Base-by-base conservation (phyloP, 2,113 vertebrate species). In the Anarhynchus alexandrinus region DNA sequence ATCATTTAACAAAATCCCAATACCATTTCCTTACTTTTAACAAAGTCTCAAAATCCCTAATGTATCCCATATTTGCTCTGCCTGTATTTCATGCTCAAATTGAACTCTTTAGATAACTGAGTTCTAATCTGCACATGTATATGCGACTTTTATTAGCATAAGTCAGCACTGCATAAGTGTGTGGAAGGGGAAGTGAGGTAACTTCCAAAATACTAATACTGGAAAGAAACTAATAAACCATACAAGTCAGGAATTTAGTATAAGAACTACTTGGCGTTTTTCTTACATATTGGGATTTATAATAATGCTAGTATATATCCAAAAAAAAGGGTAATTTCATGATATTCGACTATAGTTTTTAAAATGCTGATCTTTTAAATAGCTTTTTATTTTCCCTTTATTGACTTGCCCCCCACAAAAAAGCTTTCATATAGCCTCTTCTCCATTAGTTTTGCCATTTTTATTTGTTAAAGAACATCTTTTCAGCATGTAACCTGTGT, bases 1-100 rank as follows among this genome's bases (percentile, higher is more conserved):
- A 97, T 93, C 90, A 95, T 95, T 94, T 95, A 97, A 91, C 88
- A 96, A 97, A 98, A 95, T 95, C 95, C 95, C 90, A 95, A 91
- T 83, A 91, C 93, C 34, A 86, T 82, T 96, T 97, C 86, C 86
- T 96, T 91, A 95, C 90, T 91, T 88, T 97, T 90, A 97, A 84
- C 78, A 71, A 93, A 79, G 71, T 95, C 94, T 97, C 93, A 93
- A 86, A 97, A 97, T 95, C 90, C 95, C 90, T 90, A 66, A 95
- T 88, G 74, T 92, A 96, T 96, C 88, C 95, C 58, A 40, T 89
- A 74, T 95, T 96, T 96, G 66, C 79, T 95, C 55, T 94, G 88
- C 40, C 45, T 93, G 76, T 59, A 84, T 91, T 95, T 96, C 95
- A 79, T n/a, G 77, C 38, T 92, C 69, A 94, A 94, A 96, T 82